phyloP scores from a whole-genome alignment of 2,113 vertebrate species.

The Trinectes maculatus region DNA sequence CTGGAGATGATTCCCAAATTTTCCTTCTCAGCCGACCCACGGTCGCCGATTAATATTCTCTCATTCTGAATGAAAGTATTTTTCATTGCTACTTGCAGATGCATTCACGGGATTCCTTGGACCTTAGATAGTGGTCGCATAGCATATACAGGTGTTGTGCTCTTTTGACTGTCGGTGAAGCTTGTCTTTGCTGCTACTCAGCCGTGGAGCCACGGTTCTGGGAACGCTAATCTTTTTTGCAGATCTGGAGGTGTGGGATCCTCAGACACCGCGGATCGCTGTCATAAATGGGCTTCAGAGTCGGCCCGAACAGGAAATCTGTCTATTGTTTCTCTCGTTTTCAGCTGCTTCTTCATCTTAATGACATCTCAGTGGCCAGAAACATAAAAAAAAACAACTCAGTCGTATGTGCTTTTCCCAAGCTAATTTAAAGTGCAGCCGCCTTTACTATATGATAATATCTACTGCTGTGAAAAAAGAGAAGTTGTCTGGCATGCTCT shows the following conservation, averaged over 20 bases:
- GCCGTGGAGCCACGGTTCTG: conserved; percentile 63
- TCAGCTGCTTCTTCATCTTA: conserved; percentile 35
- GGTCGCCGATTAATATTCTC: conserved; percentile 19
- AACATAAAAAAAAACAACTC: conserved; percentile 44
- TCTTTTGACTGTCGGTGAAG: conserved; percentile 67
- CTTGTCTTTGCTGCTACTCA: conserved; percentile 60
- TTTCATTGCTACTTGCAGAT: conserved; percentile 39
- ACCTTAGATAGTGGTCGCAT: conserved; percentile 32
- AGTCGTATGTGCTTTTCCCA: conserved; percentile 42
- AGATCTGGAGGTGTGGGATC: conserved; percentile 58
- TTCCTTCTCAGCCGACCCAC: conserved; percentile 23
- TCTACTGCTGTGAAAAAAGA: conserved; percentile 66
- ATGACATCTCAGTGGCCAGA: conserved; percentile 44
- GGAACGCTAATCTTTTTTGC: conserved; percentile 66
- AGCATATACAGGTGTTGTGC: conserved; percentile 68
- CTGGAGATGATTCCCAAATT: conserved; percentile 36
- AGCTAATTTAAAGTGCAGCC: conserved; percentile 68
- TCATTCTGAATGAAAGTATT: conserved; percentile 36
- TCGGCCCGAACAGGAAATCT: conserved; percentile 57
- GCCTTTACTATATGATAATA: conserved; percentile 74
- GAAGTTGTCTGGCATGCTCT: conserved; percentile 58
- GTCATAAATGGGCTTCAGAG: conserved; percentile 64
- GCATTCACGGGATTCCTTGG: conserved; percentile 37
- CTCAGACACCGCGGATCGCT: conserved; percentile 60
- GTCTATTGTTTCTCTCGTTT: conserved; percentile 33